phyloP scores from a whole-genome alignment of 2,888 invertebrate genomes.

The Platycheirus albimanus region DNA sequence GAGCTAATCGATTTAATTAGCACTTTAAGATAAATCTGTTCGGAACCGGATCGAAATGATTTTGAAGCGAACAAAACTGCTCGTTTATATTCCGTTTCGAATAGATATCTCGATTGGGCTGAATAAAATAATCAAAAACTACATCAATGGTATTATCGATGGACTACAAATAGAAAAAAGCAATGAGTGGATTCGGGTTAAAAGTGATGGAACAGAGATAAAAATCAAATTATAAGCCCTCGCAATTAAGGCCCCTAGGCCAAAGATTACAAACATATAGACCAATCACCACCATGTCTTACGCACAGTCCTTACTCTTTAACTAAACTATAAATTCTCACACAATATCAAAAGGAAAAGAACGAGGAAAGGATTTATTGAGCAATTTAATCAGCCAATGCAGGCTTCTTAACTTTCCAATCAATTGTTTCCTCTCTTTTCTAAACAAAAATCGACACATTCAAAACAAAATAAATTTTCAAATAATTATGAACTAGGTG shows the following conservation, averaged over 20 bases:
- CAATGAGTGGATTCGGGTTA: conserved; percentile 11
- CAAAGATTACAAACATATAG: background rate
- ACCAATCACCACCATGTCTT: conserved; percentile 11
- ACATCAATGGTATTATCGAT: too few relatives aligned
- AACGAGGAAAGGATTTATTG: background rate
- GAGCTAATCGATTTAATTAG: conserved; percentile 44
- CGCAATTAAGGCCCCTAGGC: conserved; percentile 32
- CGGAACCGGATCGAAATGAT: too few relatives aligned
- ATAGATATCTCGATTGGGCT: too few relatives aligned
- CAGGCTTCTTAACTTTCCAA: background rate
- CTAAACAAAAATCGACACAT: conserved; percentile 10
- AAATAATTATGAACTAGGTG: too few relatives aligned
- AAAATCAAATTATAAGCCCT: conserved; percentile 42
- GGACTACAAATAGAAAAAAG: background rate
- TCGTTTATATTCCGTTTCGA: too few relatives aligned
- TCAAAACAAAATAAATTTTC: conserved; percentile 36
- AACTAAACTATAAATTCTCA: conserved; percentile 9
- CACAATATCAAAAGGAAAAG: background rate
- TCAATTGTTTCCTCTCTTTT: too few relatives aligned
- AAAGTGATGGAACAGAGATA: conserved; percentile 7
- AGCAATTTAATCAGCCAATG: conserved; percentile 3
- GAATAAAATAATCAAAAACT: too few relatives aligned
- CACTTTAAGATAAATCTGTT: conserved; percentile 3
- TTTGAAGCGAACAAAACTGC: too few relatives aligned
- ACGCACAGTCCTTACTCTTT: conserved; percentile 10